Base-by-base conservation (phyloP, 1,140 invertebrate genomes). In the Samia ricini region DNA sequence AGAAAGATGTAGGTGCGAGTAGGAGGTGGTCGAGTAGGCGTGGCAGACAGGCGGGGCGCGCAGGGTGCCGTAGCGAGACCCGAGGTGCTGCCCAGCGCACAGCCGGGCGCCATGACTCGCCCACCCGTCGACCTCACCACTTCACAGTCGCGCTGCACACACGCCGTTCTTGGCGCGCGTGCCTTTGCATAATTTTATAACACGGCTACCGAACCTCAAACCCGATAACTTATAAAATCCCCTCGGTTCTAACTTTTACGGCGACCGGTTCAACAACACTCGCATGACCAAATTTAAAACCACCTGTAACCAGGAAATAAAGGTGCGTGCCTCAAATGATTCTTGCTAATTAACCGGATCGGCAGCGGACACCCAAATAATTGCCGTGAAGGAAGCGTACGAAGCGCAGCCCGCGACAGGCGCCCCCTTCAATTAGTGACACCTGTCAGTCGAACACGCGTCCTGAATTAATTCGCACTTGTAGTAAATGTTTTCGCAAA, bases 391-490 rank as follows among this genome's bases (percentile, higher is more conserved):
- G 78, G 64, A 85, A 86, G 75, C 83, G 72, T 76, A 78, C 64
- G 71, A 78, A 73, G 64, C 62, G 68, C 77, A 68, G 69, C 65
- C 67, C 72, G 72, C 74, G 69, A 68, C 73, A 66, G 65, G 80
- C 77, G 72, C 78, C 73, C 81, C 75, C 33, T 71, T 72, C 82
- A 85, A 88, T 89, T 85, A 87, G 70, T 62, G 72, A 66, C 88
- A 88, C 82, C 88, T 90, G 87, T n/a, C n/a, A n/a, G n/a, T 83
- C 81, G 71, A 71, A 78, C 79, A 83, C 85, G 87, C 82, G 85
- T 60, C 70, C 69, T 62, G 70, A 74, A 81, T 88, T 88, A 88
- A 88, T 88, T 88, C 72, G 85, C 80, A 78, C 76, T 79, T 76
- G 76, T 77, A 72, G 68, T 79, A 85, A 86, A 74, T 75, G 79